phyloP scores from a whole-genome alignment of 2,797 vertebrate species.

The Lagodon rhomboides region DNA sequence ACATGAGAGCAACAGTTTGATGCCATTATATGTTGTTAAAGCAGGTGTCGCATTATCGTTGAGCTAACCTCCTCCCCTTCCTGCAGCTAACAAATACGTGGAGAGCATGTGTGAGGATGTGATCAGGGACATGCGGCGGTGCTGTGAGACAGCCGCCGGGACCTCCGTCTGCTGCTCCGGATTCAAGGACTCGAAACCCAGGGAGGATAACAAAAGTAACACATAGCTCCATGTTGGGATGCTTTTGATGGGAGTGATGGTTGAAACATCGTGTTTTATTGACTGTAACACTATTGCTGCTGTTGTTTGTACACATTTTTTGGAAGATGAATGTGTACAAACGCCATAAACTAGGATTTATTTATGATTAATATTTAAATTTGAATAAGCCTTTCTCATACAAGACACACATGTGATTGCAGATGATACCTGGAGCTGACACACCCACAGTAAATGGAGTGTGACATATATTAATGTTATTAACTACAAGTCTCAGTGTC shows the following conservation, averaged over 20 bases:
- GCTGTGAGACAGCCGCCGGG: slow-evolving; percentile 58
- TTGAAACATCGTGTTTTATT: neutral
- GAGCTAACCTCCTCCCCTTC: neutral
- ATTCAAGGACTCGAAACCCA: slow-evolving; percentile 65
- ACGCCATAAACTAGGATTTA: neutral
- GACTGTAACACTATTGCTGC: neutral
- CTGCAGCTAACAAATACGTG: slow-evolving; percentile 77
- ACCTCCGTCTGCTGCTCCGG: slow-evolving; percentile 80
- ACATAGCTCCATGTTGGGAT: neutral
- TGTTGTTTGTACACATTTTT: neutral
- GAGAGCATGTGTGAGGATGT: slow-evolving; percentile 80
- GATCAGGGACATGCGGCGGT: slow-evolving; percentile 77
- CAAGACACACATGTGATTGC: neutral
- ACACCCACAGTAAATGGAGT: neutral
- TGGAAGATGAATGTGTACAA: neutral
- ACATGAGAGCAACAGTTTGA: neutral
- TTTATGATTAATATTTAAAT: neutral
- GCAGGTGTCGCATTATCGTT: neutral
- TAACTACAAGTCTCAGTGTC: neutral
- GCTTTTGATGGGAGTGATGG: neutral
- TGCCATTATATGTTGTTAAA: neutral
- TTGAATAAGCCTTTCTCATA: neutral
- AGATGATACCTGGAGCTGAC: neutral
- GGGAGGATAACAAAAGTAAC: slow-evolving; percentile 29
- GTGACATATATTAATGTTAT: neutral